A percentile compares a stretch with the other conserved stretches of the same genome.
Evolutionary conservation across 2,888 invertebrate genomes (phyloP).

Genomic region (Ellobium chinense): DNA sequence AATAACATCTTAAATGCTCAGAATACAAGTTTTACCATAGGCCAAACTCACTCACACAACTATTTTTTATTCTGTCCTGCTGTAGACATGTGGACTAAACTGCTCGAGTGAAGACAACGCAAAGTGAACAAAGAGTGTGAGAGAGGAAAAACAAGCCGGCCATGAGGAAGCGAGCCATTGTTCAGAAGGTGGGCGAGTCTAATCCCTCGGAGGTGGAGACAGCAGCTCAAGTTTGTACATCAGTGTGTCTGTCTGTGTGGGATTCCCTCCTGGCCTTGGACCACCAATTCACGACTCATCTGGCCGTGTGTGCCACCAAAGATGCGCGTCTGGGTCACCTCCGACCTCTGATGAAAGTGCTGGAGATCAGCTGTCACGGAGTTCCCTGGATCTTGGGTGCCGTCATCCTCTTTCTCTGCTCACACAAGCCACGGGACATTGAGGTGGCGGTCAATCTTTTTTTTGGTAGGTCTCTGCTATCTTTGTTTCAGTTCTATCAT

Average conservation of each 20-base stretch:
- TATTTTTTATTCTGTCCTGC: no score
- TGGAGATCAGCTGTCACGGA: constrained; percentile 92
- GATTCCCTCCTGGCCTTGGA: constrained; percentile 52
- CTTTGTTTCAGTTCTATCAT: no score
- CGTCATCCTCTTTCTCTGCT: constrained; percentile 88
- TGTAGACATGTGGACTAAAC: no score
- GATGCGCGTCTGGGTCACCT: constrained; percentile 59
- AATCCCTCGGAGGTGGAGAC: constrained; percentile 17
- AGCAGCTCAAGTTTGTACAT: constrained; percentile 39
- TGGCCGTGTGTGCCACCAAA: constrained; percentile 68
- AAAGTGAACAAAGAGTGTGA: no score
- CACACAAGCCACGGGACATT: constrained; percentile 85
- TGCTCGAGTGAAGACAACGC: no score
- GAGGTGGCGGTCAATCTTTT: constrained; percentile 92
- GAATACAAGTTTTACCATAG: no score
- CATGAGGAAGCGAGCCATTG: constrained; percentile 42
- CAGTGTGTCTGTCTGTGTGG: constrained; percentile 48
- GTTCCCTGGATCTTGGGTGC: constrained; percentile 90
- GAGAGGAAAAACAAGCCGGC: no score
- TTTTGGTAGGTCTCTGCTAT: constrained; percentile 83
- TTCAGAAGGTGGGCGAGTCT: constrained; percentile 15
- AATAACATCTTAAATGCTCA: no score
- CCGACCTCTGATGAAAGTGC: constrained; percentile 80
- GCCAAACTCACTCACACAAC: no score
- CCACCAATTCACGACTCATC: constrained; percentile 54